Conservation (phyloP, 2,113 vertebrate genomes). For the Pithys albifrons region DNA sequence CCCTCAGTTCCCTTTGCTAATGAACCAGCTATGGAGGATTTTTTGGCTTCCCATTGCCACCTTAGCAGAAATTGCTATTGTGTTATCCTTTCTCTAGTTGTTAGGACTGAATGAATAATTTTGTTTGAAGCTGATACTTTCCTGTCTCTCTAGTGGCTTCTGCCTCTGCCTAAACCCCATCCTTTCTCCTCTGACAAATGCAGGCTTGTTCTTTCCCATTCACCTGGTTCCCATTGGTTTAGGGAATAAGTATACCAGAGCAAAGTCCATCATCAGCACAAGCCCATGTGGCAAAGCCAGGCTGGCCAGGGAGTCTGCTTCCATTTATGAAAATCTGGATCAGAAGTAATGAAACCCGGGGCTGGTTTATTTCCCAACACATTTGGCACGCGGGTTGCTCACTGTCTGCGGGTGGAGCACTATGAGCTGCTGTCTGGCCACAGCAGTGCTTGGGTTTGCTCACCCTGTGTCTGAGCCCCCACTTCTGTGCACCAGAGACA, state of each 20-base stretch:
- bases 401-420: background rate
- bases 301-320: slow-evolving; percentile 1
- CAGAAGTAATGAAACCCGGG: background rate
- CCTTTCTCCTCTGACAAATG: background rate
- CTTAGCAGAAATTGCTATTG: background rate
- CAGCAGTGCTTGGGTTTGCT: background rate
- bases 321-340: background rate
- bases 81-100: background rate
- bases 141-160: background rate
- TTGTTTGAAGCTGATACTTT: background rate
- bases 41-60: background rate
- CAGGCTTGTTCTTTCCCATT: background rate
- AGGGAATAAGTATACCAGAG: background rate
- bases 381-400: background rate
- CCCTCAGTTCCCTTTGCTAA: background rate
- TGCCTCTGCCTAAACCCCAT: background rate
- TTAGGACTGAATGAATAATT: background rate
- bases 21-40: background rate
- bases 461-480: background rate
- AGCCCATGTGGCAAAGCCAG: background rate
- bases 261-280: background rate
- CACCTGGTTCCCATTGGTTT: background rate
- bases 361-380: background rate
- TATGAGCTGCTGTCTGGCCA: accelerated
- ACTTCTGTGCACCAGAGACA: background rate